Base-by-base conservation (phyloP, 2,113 vertebrate genomes). In the Himantopus leucocephalus region DNA sequence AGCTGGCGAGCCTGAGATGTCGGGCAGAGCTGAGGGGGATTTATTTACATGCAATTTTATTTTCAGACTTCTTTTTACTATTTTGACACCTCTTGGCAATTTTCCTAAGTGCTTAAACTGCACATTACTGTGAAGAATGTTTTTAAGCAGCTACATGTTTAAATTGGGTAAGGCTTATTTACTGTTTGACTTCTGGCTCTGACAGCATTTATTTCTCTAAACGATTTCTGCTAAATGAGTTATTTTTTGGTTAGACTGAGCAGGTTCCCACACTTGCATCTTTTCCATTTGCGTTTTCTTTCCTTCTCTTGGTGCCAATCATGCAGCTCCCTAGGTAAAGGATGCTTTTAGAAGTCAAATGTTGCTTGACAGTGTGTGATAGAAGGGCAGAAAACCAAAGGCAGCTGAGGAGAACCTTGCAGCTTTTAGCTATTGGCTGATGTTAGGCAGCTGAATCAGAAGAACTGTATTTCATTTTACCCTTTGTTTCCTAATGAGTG, bases 21-120 rank as follows among this genome's bases (percentile, higher is more conserved):
- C 10, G 92, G 78, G 48, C 64, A 85, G 93, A 63, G 50, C 58
- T 85, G 45, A 70, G 72, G 53, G 67, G 76, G 85, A 67, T 93
- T 96, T 97, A 92, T 92, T 95, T 93, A 79, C 39, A 5, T 83
- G 85, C 58, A 52, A 39, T 91, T 68, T 94, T 93, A 86, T 94
- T 96, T 95, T 64, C 92, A 87, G 59, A 6, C 76, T 95, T 21
- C 55, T 93, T 93, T 67, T 68, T 53, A 75, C 73, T 95, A 74
- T 97, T 97, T 97, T 96, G 97, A 96, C 95, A 96, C 94, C 94
- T 95, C 88, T 68, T 97, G 96, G 95, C 95, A 94, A 84, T 96
- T 94, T 89, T 84, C 90, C 92, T 71, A 80, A 95, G 91, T 92
- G 90, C 92, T 92, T 94, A 89, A 97, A 82, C 73, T 64, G 62